Conservation (phyloP, 2,113 vertebrate genomes). For the Polypterus senegalus region DNA sequence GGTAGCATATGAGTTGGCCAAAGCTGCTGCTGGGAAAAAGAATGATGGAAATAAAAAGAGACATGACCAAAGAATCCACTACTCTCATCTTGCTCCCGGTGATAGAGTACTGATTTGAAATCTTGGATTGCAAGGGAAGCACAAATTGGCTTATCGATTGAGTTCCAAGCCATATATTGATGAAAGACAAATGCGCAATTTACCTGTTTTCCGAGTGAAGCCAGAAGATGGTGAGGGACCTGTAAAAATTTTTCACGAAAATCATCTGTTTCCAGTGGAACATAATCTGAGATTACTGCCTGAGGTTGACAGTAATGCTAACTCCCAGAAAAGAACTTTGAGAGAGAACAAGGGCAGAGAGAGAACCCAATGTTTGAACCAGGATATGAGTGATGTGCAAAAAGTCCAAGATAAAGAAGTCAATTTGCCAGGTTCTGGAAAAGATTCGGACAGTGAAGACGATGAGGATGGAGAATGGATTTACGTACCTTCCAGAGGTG, state of each 20-base stretch:
- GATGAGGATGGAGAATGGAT: no score
- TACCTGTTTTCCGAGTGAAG: neutral
- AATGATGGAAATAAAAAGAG: neutral
- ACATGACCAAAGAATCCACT: neutral
- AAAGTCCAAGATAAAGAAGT: no score
- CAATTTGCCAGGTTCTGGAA: no score
- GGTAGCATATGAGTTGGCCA: neutral
- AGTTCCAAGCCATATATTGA: neutral
- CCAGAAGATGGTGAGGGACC: neutral
- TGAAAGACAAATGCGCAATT: neutral
- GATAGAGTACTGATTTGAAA: neutral
- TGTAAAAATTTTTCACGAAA: neutral
- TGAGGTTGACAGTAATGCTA: neutral
- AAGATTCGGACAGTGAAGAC: no score
- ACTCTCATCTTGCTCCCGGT: neutral
- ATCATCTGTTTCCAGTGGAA: slow-evolving; percentile 12
- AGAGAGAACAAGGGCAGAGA: no score
- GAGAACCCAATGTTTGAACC: no score
- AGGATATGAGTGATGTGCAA: no score
- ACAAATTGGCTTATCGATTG: neutral
- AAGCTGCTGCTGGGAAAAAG: neutral
- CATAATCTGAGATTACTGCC: slow-evolving; percentile 3
- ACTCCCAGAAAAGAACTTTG: no score
- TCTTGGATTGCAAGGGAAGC: neutral
- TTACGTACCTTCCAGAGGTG: no score